A percentile compares a stretch with the other conserved stretches of the same genome.
phyloP scores from a whole-genome alignment of 2,797 vertebrate genomes.

The Columba guinea region DNA sequence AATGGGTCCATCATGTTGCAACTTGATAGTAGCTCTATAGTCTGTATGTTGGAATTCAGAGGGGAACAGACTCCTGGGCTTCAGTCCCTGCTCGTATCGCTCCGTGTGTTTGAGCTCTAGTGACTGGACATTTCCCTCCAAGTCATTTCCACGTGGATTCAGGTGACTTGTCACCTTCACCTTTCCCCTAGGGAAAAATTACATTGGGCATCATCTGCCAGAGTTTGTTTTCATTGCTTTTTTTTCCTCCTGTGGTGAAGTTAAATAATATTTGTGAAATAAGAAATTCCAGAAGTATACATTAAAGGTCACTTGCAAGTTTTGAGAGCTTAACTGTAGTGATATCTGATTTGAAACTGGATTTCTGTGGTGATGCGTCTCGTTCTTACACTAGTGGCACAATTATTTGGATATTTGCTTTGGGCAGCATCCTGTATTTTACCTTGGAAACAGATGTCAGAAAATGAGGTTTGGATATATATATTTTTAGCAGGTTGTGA shows the following conservation, averaged over 20 bases:
- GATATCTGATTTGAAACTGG: background rate
- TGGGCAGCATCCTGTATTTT: background rate
- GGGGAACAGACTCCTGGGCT: background rate
- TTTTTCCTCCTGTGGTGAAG: background rate
- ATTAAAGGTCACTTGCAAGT: background rate
- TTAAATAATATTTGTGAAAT: background rate
- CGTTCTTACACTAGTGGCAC: background rate
- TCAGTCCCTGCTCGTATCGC: background rate
- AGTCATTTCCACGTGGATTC: background rate
- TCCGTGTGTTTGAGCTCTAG: background rate
- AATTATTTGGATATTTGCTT: background rate
- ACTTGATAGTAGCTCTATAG: background rate
- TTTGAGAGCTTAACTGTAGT: background rate
- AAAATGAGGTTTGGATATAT: background rate
- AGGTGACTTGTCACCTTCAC: background rate
- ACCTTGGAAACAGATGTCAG: background rate
- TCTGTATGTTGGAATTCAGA: background rate
- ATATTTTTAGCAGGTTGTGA: background rate
- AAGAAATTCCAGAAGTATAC: background rate
- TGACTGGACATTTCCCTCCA: background rate
- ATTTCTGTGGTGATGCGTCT: background rate
- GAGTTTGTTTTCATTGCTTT: background rate
- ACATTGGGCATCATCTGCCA: conserved; percentile 7
- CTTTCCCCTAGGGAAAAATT: background rate
- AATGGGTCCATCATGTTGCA: conserved; percentile 10